Percentiles rank a stretch among this genome's conserved stretches.
These are phyloP conservation scores for Rhopilema esculentum DNA, from an alignment of 30 jellyfish, hydroid and myxozoan species.

Conservation along the genomic window DNA sequence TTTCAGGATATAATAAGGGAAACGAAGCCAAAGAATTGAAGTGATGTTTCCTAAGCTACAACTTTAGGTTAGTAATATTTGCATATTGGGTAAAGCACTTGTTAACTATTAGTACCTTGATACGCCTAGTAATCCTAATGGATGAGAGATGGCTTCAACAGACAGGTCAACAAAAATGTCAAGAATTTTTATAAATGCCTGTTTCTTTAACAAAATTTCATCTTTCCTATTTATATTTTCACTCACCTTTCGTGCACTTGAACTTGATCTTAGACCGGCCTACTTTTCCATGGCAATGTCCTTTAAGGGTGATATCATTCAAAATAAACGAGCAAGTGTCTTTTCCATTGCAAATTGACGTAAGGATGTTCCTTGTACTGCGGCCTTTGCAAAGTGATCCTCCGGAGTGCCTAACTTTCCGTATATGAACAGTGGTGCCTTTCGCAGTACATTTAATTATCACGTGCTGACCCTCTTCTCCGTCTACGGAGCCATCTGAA, in stretches of 20 bases:
- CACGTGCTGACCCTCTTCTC: conserved; percentile 58
- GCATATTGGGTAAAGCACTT: too few relatives aligned
- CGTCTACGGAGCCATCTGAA: conserved; percentile 59
- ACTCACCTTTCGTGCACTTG: conserved; percentile 76
- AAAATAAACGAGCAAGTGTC: conserved; percentile 50
- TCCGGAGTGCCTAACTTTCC: conserved; percentile 67
- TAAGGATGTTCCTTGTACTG: conserved; percentile 49
- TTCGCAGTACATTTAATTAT: conserved; percentile 55
- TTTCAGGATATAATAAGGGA: too few relatives aligned
- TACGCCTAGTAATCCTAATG: too few relatives aligned
- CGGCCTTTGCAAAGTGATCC: conserved; percentile 65
- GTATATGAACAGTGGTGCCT: conserved; percentile 48
- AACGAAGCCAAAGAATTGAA: too few relatives aligned
- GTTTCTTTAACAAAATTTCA: background rate
- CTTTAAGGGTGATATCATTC: conserved; percentile 56
- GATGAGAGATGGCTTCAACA: too few relatives aligned
- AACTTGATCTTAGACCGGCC: conserved; percentile 68
- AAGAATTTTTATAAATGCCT: too few relatives aligned
- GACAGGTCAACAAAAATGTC: too few relatives aligned
- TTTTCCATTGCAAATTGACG: conserved; percentile 72
- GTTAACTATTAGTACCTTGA: too few relatives aligned
- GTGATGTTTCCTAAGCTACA: too few relatives aligned
- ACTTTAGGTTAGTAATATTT: too few relatives aligned
- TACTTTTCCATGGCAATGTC: conserved; percentile 70
- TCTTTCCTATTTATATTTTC: background rate